Evolutionary conservation across 2,113 vertebrate genomes (phyloP), one percentile per base, ranked within the genome.

Genomic region (Syngnathus floridae): DNA sequence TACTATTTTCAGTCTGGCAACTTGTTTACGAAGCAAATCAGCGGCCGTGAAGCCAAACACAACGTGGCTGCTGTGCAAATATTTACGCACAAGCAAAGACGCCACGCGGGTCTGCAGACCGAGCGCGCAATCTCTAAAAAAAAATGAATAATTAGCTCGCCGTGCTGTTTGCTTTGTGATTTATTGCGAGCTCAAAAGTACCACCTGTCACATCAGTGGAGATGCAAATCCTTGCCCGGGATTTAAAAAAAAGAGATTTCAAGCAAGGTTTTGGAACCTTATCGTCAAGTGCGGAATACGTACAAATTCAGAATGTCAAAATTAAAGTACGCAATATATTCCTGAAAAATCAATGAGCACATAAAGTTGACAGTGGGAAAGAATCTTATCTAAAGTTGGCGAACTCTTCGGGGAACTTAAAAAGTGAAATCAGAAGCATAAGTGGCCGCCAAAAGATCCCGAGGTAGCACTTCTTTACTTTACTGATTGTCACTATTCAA

Each of bases 91-190:
- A 72, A 78, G 78, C 70, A 80, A 84, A 79, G 78, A 76, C 59
- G 70, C 72, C 72, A 68, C 65, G 57, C 62, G 71, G 75, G 75
- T 74, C 79, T 79, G 76, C 72, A 71, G 76, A 80, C 70, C 70
- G 70, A 72, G 76, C 77, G 73, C 45, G 76, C 71, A 77, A 86
- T 74, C 75, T 66, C 66, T 64, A 79, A 85, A 85, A 84, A 72
- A 79, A 85, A 85, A 84, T 71, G 46, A 64, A 86, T 84, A 89
- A 88, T 85, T 86, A 84, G 79, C 78, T 80, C 81, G 78, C 76
- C 58, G 62, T 66, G 73, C 69, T 86, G 77, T 87, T 86, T 87
- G 75, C 65, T 64, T 77, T 82, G 75, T 80, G 82, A 86, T 85
- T 88, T 85, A 85, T 80, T 56, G 46, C 40, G 17, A 70, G 71